These are phyloP conservation scores for Falco punctatus DNA, from an alignment of 2,113 vertebrate genomes.

Conservation along the genomic window DNA sequence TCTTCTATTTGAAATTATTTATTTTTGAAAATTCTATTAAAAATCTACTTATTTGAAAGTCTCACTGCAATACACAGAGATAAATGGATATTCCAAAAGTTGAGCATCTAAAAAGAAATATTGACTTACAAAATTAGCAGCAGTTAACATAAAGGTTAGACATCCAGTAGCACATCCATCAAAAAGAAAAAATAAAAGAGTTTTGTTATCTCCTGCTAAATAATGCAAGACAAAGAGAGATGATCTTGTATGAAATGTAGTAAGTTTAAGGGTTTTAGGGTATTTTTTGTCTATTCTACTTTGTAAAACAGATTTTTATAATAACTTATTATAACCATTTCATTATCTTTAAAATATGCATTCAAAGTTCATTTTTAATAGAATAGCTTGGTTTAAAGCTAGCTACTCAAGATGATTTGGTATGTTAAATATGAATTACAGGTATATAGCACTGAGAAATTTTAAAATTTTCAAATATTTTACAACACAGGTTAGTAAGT, in stretches of 20 bases:
- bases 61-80: background rate
- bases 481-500: background rate
- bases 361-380: background rate
- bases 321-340: background rate
- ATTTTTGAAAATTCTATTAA: background rate
- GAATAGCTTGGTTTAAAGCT: background rate
- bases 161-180: background rate
- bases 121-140: background rate
- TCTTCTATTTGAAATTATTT: background rate
- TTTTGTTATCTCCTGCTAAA: background rate
- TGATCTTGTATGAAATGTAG: background rate
- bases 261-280: accelerated
- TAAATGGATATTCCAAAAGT: background rate
- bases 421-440: background rate
- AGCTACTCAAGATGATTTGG: background rate
- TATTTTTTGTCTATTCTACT: background rate
- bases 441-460: background rate
- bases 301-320: background rate
- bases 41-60: background rate
- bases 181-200: background rate
- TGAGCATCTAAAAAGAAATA: background rate
- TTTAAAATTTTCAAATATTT: background rate
- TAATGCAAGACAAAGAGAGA: background rate
- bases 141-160: background rate
- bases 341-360: background rate